Conservation (phyloP, 2,113 vertebrate genomes). For the Protomyctophum bolini region DNA sequence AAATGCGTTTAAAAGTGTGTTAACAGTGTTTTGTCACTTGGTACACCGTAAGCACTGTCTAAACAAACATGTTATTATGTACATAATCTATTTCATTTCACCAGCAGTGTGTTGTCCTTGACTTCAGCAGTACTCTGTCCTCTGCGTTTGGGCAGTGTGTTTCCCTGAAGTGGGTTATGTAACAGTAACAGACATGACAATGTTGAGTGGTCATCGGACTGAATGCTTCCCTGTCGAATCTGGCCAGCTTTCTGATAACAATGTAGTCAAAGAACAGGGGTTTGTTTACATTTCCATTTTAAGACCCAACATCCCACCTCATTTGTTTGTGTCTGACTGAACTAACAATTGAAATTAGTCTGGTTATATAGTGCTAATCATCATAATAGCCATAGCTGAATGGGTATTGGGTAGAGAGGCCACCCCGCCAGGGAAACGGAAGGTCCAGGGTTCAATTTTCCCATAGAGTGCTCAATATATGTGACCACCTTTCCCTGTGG, state of each 20-base stretch:
- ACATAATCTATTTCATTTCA: too few relatives aligned
- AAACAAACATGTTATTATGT: too few relatives aligned
- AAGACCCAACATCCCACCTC: background rate
- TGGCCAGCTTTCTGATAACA: constrained; percentile 24
- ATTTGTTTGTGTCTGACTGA: constrained; percentile 10
- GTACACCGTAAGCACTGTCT: too few relatives aligned
- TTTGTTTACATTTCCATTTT: constrained; percentile 1
- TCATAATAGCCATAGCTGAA: background rate
- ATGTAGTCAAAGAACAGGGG: constrained; percentile 21
- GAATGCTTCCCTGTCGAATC: constrained; percentile 21
- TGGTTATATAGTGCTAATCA: background rate
- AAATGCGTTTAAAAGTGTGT: too few relatives aligned
- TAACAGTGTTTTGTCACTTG: too few relatives aligned
- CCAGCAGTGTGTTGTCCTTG: too few relatives aligned
- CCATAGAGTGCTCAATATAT: too few relatives aligned
- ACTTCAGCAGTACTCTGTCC: background rate
- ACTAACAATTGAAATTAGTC: background rate
- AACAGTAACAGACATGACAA: constrained; percentile 25
- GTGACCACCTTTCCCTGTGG: too few relatives aligned
- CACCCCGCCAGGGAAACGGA: too few relatives aligned
- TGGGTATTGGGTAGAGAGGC: background rate
- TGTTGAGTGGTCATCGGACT: constrained; percentile 31
- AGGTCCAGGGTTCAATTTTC: too few relatives aligned
- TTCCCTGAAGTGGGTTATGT: constrained; percentile 38
- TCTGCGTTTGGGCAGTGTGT: constrained; percentile 6